Conservation (phyloP, 2,113 vertebrate species). For the Sander vitreus region DNA sequence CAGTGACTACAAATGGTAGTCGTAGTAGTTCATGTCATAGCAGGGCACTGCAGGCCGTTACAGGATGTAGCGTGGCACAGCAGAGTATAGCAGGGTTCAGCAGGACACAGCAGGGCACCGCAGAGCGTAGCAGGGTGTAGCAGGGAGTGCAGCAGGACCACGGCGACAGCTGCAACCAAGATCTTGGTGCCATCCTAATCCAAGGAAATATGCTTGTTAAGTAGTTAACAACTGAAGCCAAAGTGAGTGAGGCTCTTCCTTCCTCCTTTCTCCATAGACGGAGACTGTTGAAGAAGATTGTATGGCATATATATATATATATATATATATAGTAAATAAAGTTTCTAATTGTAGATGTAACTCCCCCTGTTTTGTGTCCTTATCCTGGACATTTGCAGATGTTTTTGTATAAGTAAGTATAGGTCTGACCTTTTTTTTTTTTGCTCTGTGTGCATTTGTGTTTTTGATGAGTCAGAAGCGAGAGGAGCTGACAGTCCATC, state of each 20-base stretch:
- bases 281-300: neutral
- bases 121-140: too few species aligned
- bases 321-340: neutral
- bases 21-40: too few species aligned
- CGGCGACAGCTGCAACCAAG: too few species aligned
- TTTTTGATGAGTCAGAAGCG: slow-evolving; percentile 88
- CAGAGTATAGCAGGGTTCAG: too few species aligned
- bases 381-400: neutral
- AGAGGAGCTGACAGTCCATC: slow-evolving; percentile 93
- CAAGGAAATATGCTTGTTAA: neutral
- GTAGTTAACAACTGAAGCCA: slow-evolving; percentile 19
- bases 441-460: slow-evolving; percentile 6
- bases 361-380: neutral
- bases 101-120: too few species aligned
- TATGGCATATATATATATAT: neutral
- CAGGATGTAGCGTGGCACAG: too few species aligned
- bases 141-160: too few species aligned
- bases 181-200: too few species aligned
- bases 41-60: too few species aligned
- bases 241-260: slow-evolving; percentile 4
- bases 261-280: neutral
- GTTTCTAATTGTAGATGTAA: too few species aligned
- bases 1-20: too few species aligned
- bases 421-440: neutral
- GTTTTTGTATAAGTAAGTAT: neutral